Conservation (phyloP, 2,113 vertebrate genomes). For the Bubo scandiacus region DNA sequence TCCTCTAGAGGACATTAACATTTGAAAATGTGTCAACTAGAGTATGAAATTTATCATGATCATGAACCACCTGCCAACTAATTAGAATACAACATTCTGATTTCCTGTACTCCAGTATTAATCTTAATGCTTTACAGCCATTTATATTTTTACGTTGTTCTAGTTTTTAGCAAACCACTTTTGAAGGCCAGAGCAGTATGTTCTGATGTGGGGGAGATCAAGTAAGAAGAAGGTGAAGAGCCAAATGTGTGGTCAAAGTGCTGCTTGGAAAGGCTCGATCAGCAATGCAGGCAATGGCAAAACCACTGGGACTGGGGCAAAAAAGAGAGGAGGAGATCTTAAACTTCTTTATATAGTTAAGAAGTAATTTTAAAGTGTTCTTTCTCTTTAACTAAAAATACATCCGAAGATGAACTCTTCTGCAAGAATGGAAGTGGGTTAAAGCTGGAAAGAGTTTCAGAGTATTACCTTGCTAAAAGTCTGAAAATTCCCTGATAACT, state of each 20-base stretch:
- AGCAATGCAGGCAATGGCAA: not conserved
- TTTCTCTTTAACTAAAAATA: not conserved
- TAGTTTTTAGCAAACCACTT: constrained; percentile 16
- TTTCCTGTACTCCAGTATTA: constrained; percentile 46
- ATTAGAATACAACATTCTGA: constrained; percentile 68
- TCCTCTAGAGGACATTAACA: constrained; percentile 75
- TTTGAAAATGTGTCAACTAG: constrained; percentile 76
- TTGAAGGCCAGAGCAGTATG: constrained; percentile 30
- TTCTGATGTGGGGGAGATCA: constrained; percentile 25
- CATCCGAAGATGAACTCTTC: not conserved
- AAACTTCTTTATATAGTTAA: not conserved
- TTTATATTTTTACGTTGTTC: constrained; percentile 54
- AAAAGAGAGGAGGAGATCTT: not conserved
- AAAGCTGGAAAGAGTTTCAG: not conserved
- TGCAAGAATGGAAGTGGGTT: not conserved
- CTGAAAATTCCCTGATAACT: not conserved
- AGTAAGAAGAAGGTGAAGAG: not conserved
- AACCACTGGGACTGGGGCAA: not conserved
- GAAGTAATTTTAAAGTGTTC: not conserved
- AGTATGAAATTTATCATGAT: constrained; percentile 71
- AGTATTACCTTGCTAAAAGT: not conserved
- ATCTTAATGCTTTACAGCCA: constrained; percentile 48
- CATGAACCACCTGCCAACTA: constrained; percentile 67
- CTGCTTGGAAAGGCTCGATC: not conserved
- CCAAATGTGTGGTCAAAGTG: not conserved